Percentiles rank a stretch among this genome's conserved stretches.
Evolutionary conservation across 2,888 invertebrate species (phyloP).

Genomic region (Steinernema scapterisci): DNA sequence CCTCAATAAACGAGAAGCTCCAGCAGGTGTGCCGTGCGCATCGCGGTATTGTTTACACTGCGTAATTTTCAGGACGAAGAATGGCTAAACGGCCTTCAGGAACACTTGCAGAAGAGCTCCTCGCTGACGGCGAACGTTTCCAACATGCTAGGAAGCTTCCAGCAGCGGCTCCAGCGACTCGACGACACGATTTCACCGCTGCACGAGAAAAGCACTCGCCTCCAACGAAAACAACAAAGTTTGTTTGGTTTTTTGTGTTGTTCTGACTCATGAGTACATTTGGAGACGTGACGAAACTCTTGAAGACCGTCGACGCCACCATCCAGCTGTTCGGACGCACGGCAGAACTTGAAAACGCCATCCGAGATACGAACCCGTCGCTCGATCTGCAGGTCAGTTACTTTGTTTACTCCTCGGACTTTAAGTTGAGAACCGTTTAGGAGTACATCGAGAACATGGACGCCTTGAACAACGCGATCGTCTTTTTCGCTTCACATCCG

Average conservation of each 20-base stretch:
- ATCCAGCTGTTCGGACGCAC: slow-evolving; percentile 94
- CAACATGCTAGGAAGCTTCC: slow-evolving; percentile 49
- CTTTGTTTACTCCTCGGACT: too few species aligned
- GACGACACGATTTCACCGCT: slow-evolving; percentile 63
- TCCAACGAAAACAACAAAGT: slow-evolving; percentile 66
- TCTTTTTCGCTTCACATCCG: slow-evolving; percentile 50
- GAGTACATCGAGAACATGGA: slow-evolving; percentile 65
- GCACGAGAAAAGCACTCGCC: slow-evolving; percentile 58
- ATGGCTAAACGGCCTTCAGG: slow-evolving; percentile 58
- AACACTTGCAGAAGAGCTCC: slow-evolving; percentile 51
- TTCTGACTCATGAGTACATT: background rate
- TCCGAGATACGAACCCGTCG: slow-evolving; percentile 49
- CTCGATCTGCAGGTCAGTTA: slow-evolving; percentile 38
- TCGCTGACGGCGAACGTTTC: slow-evolving; percentile 44
- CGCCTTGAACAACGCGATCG: slow-evolving; percentile 56
- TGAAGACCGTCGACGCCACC: slow-evolving; percentile 86
- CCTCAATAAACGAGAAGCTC: slow-evolving; percentile 13
- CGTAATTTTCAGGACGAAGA: slow-evolving; percentile 59
- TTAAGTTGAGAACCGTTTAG: background rate
- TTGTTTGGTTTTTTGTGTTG: slow-evolving; percentile 31
- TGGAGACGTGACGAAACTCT: slow-evolving; percentile 86
- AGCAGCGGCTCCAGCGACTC: slow-evolving; percentile 51
- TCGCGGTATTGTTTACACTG: background rate
- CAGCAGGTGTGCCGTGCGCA: background rate
- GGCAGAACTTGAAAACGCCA: slow-evolving; percentile 78